A percentile compares a stretch with the other conserved stretches of the same genome.
These are phyloP conservation scores for Macrobrachium rosenbergii DNA, from an alignment of 1,140 invertebrate species.

Conservation along the genomic window DNA sequence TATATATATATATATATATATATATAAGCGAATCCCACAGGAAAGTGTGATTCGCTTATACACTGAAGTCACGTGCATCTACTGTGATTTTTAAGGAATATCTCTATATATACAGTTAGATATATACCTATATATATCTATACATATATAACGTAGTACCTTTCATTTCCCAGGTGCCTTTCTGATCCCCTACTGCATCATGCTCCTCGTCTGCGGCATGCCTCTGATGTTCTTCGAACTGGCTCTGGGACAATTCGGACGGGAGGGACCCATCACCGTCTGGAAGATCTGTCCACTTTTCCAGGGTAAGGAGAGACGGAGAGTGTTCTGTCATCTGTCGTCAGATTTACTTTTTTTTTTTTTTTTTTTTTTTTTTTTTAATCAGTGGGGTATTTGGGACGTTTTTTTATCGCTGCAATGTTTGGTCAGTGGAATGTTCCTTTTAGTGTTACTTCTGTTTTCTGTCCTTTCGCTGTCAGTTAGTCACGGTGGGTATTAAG, in stretches of 20 bases:
- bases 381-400: no score
- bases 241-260: slow-evolving; percentile 82
- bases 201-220: slow-evolving; percentile 77
- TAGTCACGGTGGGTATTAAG: not conserved
- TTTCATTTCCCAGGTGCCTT: slow-evolving; percentile 75
- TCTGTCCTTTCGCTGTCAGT: not conserved
- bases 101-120: no score
- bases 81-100: no score
- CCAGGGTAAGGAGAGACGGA: slow-evolving; percentile 74
- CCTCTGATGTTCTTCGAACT: slow-evolving; percentile 84
- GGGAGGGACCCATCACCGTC: slow-evolving; percentile 81
- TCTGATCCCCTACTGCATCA: slow-evolving; percentile 79
- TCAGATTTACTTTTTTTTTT: no score
- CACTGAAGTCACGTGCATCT: no score
- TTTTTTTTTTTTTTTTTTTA: no score
- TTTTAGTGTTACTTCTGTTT: not conserved
- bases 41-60: no score
- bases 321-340: slow-evolving; percentile 43
- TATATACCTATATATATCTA: not conserved
- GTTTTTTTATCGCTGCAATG: no score
- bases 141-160: not conserved
- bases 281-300: slow-evolving; percentile 86
- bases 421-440: no score
- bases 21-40: not conserved
- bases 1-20: not conserved